Evolutionary conservation across 2,888 invertebrate genomes (phyloP).

Genomic region (Nymphalis polychloros): DNA sequence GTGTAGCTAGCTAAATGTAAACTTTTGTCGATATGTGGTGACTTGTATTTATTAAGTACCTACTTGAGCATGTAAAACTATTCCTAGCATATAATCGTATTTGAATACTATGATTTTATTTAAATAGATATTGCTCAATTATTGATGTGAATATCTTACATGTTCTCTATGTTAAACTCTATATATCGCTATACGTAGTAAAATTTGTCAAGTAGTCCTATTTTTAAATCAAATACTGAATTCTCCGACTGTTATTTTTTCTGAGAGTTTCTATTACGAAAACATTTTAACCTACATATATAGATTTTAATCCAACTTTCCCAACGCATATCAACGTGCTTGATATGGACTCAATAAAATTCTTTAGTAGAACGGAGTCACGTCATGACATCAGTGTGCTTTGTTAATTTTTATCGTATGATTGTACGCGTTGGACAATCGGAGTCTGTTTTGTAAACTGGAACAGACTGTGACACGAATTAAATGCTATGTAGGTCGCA

Average conservation of each 20-base stretch:
- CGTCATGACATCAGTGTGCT: slow-evolving; percentile 10
- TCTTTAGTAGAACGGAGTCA: not conserved
- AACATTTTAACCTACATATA: not conserved
- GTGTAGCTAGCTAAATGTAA: slow-evolving; percentile 57
- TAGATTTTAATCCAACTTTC: slow-evolving; percentile 11
- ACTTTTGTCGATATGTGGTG: slow-evolving; percentile 42
- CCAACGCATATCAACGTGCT: slow-evolving; percentile 16
- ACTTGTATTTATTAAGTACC: slow-evolving; percentile 43
- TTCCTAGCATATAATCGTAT: slow-evolving; percentile 19
- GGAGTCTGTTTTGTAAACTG: slow-evolving; percentile 46
- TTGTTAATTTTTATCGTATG: slow-evolving; percentile 35
- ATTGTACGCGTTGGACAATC: slow-evolving; percentile 46
- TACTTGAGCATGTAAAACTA: slow-evolving; percentile 30
- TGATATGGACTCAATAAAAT: not conserved
- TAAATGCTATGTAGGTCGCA: slow-evolving; percentile 39
- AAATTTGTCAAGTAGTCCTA: not conserved
- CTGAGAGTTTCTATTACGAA: not conserved
- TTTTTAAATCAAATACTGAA: not conserved
- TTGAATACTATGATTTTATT: slow-evolving; percentile 30
- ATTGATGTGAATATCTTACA: slow-evolving; percentile 49
- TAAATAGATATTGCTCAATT: slow-evolving; percentile 70
- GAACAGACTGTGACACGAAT: slow-evolving; percentile 41
- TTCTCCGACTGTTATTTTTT: slow-evolving; percentile 2
- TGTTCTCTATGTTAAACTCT: slow-evolving; percentile 8
- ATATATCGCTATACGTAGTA: slow-evolving; percentile 1